These are phyloP conservation scores for Thunnus maccoyii DNA, from an alignment of 2,113 vertebrate genomes.

Conservation along the genomic window DNA sequence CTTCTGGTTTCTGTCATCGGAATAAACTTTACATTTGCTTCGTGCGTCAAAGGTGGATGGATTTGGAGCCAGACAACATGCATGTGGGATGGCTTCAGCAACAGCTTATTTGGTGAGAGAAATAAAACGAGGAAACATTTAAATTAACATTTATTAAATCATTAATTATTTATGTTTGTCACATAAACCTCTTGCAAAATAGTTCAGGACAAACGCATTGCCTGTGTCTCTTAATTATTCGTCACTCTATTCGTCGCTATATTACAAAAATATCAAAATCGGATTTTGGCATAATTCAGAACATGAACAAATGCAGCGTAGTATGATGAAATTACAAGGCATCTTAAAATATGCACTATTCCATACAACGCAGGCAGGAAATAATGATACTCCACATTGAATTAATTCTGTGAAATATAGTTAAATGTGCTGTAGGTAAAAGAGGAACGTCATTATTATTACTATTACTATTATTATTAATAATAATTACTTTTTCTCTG, in stretches of 20 bases:
- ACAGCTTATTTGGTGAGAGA: constrained; percentile 92
- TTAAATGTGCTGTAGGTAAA: too few relatives aligned
- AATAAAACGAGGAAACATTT: background rate
- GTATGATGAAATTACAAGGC: background rate
- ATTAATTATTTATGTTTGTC: too few relatives aligned
- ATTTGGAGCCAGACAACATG: constrained; percentile 89
- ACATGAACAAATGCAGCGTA: background rate
- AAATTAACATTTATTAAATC: too few relatives aligned
- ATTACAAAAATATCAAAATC: too few relatives aligned
- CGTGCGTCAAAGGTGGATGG: constrained; percentile 90
- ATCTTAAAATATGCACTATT: too few relatives aligned
- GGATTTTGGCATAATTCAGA: background rate
- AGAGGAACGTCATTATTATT: too few relatives aligned
- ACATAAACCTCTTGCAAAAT: too few relatives aligned
- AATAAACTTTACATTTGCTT: constrained; percentile 89
- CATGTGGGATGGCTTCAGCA: constrained; percentile 94
- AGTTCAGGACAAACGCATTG: too few relatives aligned
- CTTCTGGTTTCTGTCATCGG: constrained; percentile 89
- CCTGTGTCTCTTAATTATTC: background rate
- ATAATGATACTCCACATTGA: background rate
- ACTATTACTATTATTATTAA: too few relatives aligned
- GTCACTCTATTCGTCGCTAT: too few relatives aligned
- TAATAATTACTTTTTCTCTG: too few relatives aligned
- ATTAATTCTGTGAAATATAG: too few relatives aligned
- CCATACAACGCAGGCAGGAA: background rate